A percentile compares a stretch with the other conserved stretches of the same genome.
Conservation (phyloP, 2,113 vertebrate species). For the Vombatus ursinus region DNA sequence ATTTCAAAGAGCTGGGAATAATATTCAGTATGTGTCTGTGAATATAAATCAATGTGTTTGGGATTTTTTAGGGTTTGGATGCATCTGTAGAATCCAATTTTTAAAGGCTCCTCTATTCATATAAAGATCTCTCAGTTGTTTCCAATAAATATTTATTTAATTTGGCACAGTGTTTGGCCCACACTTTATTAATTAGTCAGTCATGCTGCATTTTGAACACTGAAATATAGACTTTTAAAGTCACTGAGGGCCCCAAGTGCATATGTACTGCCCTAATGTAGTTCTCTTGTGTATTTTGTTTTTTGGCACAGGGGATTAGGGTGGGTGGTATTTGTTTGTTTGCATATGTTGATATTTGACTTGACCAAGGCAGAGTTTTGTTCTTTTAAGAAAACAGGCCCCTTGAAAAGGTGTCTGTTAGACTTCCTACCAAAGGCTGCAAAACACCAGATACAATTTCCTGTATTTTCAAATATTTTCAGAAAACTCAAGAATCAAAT, state of each 20-base stretch:
- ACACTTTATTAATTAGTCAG: conserved; percentile 70
- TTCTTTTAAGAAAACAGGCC: conserved; percentile 47
- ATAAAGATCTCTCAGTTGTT: conserved; percentile 49
- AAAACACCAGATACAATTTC: conserved; percentile 54
- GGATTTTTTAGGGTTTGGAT: conserved; percentile 9
- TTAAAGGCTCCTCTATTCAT: neutral
- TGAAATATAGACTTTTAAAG: conserved; percentile 68
- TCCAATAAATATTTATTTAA: conserved; percentile 68
- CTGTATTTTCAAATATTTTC: conserved; percentile 44
- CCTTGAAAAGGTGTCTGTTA: conserved; percentile 38
- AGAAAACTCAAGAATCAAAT: conserved; percentile 61
- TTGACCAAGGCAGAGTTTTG: conserved; percentile 23
- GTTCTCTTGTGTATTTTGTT: conserved; percentile 13
- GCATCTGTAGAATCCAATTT: neutral
- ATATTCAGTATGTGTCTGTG: neutral
- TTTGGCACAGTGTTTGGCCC: conserved; percentile 52
- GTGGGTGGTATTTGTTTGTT: neutral
- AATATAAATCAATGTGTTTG: neutral
- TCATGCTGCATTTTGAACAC: conserved; percentile 49
- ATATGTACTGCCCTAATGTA: conserved; percentile 38
- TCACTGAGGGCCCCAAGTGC: conserved; percentile 22
- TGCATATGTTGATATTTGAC: neutral
- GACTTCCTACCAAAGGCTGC: conserved; percentile 57
- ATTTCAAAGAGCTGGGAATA: neutral
- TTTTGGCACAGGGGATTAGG: conserved; percentile 33